Evolutionary conservation across 2,113 vertebrate genomes (phyloP).

Genomic region (Athene noctua): DNA sequence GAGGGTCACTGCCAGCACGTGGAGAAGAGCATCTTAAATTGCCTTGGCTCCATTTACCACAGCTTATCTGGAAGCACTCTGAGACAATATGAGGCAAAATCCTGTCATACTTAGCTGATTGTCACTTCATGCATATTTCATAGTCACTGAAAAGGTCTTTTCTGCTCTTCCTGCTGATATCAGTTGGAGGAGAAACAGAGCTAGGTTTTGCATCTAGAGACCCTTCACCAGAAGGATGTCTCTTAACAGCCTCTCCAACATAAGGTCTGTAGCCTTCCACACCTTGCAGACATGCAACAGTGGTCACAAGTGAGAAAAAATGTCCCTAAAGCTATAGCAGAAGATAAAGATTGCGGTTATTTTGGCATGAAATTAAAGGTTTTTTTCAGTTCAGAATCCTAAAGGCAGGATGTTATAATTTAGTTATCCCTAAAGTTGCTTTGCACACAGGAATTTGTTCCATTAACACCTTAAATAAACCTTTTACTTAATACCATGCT

Average conservation of each 20-base stretch:
- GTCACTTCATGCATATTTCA: slow-evolving; percentile 55
- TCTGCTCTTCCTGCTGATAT: neutral
- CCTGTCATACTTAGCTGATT: neutral
- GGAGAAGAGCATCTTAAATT: fast-evolving
- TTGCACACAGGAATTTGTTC: neutral
- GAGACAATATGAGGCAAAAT: neutral
- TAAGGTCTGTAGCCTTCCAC: neutral
- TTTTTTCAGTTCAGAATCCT: neutral
- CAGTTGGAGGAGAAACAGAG: neutral
- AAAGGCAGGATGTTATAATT: neutral
- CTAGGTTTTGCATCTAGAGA: neutral
- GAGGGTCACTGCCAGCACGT: fast-evolving
- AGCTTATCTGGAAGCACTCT: neutral
- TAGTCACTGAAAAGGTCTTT: neutral
- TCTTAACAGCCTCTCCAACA: neutral
- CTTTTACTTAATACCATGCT: neutral
- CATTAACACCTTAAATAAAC: neutral
- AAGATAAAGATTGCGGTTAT: neutral
- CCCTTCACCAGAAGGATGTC: neutral
- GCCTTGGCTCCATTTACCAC: neutral
- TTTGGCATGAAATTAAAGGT: neutral
- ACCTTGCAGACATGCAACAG: neutral
- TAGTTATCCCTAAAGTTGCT: neutral
- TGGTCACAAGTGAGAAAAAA: neutral
- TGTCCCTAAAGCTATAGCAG: neutral